These are phyloP conservation scores for Salvator merianae DNA, from an alignment of 2,113 vertebrate genomes.

Conservation along the genomic window DNA sequence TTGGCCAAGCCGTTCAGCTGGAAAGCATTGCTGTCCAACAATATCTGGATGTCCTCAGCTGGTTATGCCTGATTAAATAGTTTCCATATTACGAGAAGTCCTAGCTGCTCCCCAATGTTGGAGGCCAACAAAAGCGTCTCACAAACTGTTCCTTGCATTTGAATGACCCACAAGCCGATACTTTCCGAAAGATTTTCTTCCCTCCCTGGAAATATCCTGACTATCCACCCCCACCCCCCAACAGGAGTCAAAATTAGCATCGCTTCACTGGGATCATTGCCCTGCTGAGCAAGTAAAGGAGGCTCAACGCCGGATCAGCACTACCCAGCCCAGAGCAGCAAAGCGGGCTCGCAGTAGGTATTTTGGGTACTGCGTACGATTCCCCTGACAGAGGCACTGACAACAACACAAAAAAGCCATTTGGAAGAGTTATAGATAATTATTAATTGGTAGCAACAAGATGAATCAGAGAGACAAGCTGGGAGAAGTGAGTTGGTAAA, in stretches of 20 bases:
- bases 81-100: no score
- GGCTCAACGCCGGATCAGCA: background rate
- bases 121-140: background rate
- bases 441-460: constrained; percentile 29
- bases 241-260: constrained; percentile 9
- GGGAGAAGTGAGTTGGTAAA: background rate
- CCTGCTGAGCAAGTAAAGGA: background rate
- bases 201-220: background rate
- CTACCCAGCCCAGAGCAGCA: background rate
- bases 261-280: background rate
- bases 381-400: background rate
- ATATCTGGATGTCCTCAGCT: no score
- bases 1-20: no score
- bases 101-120: no score
- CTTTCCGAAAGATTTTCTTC: background rate
- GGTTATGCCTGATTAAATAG: no score
- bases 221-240: background rate
- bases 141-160: no score
- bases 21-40: no score
- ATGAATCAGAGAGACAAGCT: constrained; percentile 30
- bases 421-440: background rate
- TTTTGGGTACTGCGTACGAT: accelerated
- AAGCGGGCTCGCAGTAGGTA: background rate
- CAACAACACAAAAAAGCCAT: background rate
- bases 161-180: no score